Conservation (phyloP, 1,140 invertebrate genomes). For the Xylocopa sonorina region DNA sequence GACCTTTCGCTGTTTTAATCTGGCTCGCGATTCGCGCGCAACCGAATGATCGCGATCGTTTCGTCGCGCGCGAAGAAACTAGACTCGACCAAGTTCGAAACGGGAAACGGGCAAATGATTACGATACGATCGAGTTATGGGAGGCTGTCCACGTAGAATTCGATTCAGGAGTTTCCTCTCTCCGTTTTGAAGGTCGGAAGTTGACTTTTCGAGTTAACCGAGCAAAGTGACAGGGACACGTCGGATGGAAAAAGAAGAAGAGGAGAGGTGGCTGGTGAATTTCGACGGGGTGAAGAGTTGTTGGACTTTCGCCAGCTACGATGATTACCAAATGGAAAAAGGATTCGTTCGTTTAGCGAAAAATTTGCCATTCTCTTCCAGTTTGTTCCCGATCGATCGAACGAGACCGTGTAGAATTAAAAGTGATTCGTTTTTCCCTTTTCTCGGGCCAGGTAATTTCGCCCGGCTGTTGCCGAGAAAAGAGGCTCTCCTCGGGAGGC, state of each 20-base stretch:
- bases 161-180: constrained; percentile 48
- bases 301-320: constrained; percentile 18
- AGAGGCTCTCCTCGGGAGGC: constrained; percentile 6
- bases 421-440: not conserved
- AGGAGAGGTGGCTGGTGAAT: not conserved
- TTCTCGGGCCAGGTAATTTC: not conserved
- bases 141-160: constrained; percentile 50
- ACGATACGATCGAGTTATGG: constrained; percentile 40
- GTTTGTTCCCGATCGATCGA: constrained; percentile 28
- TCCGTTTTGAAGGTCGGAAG: constrained; percentile 58
- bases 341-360: not conserved
- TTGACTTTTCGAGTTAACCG: constrained; percentile 64
- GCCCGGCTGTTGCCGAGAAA: not conserved
- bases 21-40: not conserved
- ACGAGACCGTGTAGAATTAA: constrained; percentile 20
- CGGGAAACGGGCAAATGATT: constrained; percentile 22
- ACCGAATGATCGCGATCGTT: not conserved
- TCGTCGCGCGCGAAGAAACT: not conserved
- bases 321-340: not conserved
- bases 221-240: constrained; percentile 52
- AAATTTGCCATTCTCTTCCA: not conserved
- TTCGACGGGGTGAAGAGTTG: constrained; percentile 6
- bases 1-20: constrained; percentile 27
- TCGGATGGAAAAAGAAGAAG: constrained; percentile 45
- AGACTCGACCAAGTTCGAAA: not conserved